A percentile compares a stretch with the other conserved stretches of the same genome.
These are phyloP conservation scores for Porites cylindrica DNA, from an alignment of 92 coral and sea anemone genomes.

Conservation along the genomic window DNA sequence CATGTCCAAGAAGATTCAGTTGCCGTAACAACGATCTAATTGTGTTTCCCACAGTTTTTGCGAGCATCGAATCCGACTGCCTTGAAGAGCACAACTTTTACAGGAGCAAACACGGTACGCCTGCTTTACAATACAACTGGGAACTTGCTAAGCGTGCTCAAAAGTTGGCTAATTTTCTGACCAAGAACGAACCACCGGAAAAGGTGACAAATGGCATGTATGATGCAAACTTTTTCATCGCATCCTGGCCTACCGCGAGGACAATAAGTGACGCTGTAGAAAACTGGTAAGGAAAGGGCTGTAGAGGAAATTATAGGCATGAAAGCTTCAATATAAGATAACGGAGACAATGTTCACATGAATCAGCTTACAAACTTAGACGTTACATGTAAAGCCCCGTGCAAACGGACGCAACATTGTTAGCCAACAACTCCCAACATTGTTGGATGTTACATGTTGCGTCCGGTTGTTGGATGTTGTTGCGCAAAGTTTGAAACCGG, in stretches of 20 bases:
- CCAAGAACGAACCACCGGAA: not conserved
- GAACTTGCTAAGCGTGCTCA: slow-evolving; percentile 35
- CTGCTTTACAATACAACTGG: slow-evolving; percentile 8
- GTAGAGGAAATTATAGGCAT: no score
- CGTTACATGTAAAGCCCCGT: no score
- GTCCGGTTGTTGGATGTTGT: no score
- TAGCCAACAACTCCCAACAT: no score
- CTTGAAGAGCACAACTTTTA: slow-evolving; percentile 27
- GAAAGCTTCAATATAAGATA: no score
- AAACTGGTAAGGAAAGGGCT: not conserved
- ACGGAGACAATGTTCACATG: no score
- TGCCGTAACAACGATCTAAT: not conserved
- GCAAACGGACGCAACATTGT: no score
- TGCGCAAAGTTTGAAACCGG: no score
- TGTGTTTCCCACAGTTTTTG: not conserved
- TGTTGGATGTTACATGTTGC: no score
- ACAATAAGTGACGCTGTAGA: slow-evolving; percentile 20
- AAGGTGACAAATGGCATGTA: not conserved
- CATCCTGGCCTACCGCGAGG: not conserved
- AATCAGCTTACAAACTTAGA: no score
- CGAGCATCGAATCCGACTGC: slow-evolving; percentile 10
- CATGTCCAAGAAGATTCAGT: no score
- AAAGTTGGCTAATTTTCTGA: slow-evolving; percentile 10
- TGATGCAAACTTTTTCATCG: slow-evolving; percentile 7
- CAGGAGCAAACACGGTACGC: slow-evolving; percentile 28